Percentiles rank a stretch among this genome's conserved stretches.
These are phyloP conservation scores for Tigriopus japonicus DNA, from an alignment of 1,140 invertebrate genomes.

Conservation along the genomic window DNA sequence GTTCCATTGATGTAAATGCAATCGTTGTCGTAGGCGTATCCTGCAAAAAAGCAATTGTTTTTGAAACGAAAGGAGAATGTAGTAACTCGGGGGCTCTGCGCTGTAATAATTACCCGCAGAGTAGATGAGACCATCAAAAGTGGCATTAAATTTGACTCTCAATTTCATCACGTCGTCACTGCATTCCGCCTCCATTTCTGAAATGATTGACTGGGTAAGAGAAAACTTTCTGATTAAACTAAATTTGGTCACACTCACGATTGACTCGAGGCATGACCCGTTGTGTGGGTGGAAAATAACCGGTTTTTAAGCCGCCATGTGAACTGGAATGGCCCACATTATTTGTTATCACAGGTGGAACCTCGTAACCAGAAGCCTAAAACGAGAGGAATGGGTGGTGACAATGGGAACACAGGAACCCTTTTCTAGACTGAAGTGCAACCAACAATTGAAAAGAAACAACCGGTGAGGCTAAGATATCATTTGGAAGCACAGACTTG, in stretches of 20 bases:
- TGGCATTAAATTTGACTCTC: constrained; percentile 70
- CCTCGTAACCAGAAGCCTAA: too few relatives aligned
- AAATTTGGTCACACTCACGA: constrained; percentile 10
- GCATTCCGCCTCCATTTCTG: constrained; percentile 85
- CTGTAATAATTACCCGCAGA: constrained; percentile 44
- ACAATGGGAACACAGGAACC: too few relatives aligned
- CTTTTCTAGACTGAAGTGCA: too few relatives aligned
- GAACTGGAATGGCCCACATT: too few relatives aligned
- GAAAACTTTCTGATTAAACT: constrained; percentile 1
- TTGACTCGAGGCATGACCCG: constrained; percentile 11
- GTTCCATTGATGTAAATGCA: constrained; percentile 89
- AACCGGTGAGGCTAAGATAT: too few relatives aligned
- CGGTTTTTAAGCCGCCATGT: not conserved
- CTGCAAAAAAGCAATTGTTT: constrained; percentile 28
- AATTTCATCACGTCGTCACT: constrained; percentile 92
- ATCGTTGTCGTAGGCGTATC: constrained; percentile 78
- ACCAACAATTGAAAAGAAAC: too few relatives aligned
- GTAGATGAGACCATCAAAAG: constrained; percentile 68
- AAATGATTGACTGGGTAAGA: constrained; percentile 17
- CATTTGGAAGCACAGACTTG: too few relatives aligned
- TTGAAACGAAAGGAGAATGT: not conserved
- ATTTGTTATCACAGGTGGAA: too few relatives aligned
- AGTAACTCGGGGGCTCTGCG: not conserved
- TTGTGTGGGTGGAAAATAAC: constrained; percentile 6
- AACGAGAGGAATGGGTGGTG: too few relatives aligned